Conservation (phyloP, 2,888 invertebrate species). For the Hemistola chrysoprasaria region DNA sequence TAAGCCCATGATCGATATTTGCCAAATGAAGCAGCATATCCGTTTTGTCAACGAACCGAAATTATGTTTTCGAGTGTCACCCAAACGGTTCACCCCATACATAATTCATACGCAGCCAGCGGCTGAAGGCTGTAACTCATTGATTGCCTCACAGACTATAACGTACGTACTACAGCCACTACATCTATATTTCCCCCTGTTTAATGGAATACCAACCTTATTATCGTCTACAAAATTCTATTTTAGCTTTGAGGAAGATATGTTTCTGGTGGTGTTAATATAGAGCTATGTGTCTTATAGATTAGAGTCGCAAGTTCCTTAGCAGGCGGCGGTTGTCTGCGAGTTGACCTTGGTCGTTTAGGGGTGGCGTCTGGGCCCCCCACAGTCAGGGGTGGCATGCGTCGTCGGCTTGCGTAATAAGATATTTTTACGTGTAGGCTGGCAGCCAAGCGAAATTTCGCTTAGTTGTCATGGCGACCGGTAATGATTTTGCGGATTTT, state of each 20-base stretch:
- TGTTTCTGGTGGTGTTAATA: slow-evolving; percentile 28
- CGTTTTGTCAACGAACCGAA: slow-evolving; percentile 28
- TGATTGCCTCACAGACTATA: slow-evolving; percentile 59
- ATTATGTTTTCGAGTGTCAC: slow-evolving; percentile 51
- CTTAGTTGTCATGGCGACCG: slow-evolving; percentile 42
- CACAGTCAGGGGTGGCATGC: slow-evolving; percentile 49
- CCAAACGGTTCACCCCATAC: slow-evolving; percentile 46
- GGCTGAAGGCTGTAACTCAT: slow-evolving; percentile 62
- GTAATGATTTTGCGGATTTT: slow-evolving; percentile 36
- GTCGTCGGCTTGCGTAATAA: slow-evolving; percentile 68
- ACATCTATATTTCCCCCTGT: slow-evolving; percentile 27
- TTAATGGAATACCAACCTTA: slow-evolving; percentile 40
- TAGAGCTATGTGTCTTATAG: slow-evolving; percentile 20
- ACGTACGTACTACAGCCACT: slow-evolving; percentile 43
- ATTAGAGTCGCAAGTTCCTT: slow-evolving; percentile 35
- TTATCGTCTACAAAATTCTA: slow-evolving; percentile 22
- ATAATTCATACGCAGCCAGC: slow-evolving; percentile 58
- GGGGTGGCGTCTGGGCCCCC: slow-evolving; percentile 58
- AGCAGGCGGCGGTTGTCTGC: slow-evolving; percentile 38
- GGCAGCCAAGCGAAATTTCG: slow-evolving; percentile 39
- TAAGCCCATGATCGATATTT: slow-evolving; percentile 12
- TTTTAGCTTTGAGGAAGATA: slow-evolving; percentile 27
- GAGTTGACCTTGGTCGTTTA: slow-evolving; percentile 65
- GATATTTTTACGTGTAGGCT: slow-evolving; percentile 62
- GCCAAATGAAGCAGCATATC: slow-evolving; percentile 22